Evolutionary conservation across 1,140 invertebrate species (phyloP), one percentile per base, ranked within the genome.

Genomic region (Aphaenogaster floridana): DNA sequence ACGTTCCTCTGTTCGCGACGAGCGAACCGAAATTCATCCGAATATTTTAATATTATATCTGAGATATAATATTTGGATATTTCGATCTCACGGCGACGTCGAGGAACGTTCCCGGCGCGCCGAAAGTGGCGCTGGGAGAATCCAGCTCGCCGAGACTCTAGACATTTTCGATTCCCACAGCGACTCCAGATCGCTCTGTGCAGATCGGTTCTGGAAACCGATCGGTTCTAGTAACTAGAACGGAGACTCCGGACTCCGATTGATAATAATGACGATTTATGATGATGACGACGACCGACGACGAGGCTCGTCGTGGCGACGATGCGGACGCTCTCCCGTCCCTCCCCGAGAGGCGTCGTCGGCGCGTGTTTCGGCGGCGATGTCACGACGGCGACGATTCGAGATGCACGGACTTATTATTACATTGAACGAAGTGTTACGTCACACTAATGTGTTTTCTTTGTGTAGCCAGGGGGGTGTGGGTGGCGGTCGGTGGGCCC

Each of bases 311-410:
- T 69, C 36, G 28, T 68, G 74, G n/a, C 42, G 45, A 36, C 59
- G 77, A 79, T 66, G 21, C 4, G 17, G 61, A 69, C 48, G 78
- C 48, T 80, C 48, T 69, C 63, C 28, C 76, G 42, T 79, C 17
- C 61, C 28, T 28, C 15, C 28, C 59, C 78, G 64, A 81, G 78
- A n/a, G 45, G 34, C 17, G 76, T 79, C 45, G 42, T 79, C 74
- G 42, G 74, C 50, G 71, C 34, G 36, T 34, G 28, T 71, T 13
- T 28, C 68, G 80, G 42, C 15, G 21, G 69, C 80, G 80, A 84
- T 84, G 69, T 84, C 80, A 84, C 80, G 80, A 45, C 80, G 80
- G 69, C 80, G 80, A 84, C 80, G 80, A 84, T 84, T 84, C 80
- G 80, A 74, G 69, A 76, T 84, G 80, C 80, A 84, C 80, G 80